Base-by-base conservation (phyloP, 1,140 invertebrate genomes). In the Drosophila prosaltans region DNA sequence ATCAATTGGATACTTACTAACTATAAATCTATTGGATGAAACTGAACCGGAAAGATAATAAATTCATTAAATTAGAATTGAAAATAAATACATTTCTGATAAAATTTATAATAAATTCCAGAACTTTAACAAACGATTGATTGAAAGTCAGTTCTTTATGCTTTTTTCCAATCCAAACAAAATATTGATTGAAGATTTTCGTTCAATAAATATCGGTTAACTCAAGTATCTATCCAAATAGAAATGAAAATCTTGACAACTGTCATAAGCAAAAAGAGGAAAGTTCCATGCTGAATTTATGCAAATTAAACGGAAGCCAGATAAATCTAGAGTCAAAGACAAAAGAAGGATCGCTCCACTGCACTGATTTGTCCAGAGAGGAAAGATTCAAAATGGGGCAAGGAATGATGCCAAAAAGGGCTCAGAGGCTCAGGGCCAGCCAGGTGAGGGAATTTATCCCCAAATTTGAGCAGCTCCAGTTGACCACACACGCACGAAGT, bases 401-500 rank as follows among this genome's bases (percentile, higher is more conserved):
- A 36, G 45, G 45, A 3, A 48, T 21, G 8, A 24, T 48, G 21
- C 45, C 7, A 48, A 48, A 45, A 21, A 45, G 8, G 45, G 45
- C 21, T 51, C 24, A 51, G 45, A 40, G 40, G 55, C 51, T 60
- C 30, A 61, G 40, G 28, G 39, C 48, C 69, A 32, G 40, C 74
- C 81, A 86, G 82, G 83, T 86, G 80, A 83, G 72, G 82, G 83
- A 88, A 86, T 82, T 75, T 54, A 24, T 66, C 41, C 21, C 26
- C 54, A n/a, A 74, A 62, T 61, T 76, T 79, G 83, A 75, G 82
- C 82, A 61, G 71, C 79, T 58, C 65, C 65, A 69, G 68, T 57
- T 80, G 75, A 66, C 73, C 82, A 82, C 82, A 82, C 82, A 82
- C 82, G 73, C 80, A 81, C 66, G 65, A 75, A 70, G 24, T 88